Percentiles rank a stretch among this genome's conserved stretches.
These are phyloP conservation scores for Haemorhous mexicanus DNA, from an alignment of 2,113 vertebrate species.

Conservation along the genomic window DNA sequence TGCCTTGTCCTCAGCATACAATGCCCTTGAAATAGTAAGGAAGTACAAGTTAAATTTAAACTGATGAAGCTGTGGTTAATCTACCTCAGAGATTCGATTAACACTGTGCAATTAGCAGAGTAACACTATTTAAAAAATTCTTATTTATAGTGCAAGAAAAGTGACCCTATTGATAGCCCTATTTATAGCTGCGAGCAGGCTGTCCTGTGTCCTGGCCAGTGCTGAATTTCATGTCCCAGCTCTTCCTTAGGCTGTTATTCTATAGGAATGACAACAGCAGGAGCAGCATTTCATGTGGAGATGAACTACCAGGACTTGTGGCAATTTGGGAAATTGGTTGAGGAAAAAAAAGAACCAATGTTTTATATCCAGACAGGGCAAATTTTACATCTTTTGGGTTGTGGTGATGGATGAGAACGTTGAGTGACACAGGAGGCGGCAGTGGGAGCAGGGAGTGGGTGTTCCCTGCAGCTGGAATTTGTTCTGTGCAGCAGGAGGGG, in stretches of 20 bases:
- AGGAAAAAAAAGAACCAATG: background rate
- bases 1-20: background rate
- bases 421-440: background rate
- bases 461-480: background rate
- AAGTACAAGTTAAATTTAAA: slow-evolving; percentile 32
- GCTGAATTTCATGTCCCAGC: background rate
- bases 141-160: slow-evolving; percentile 39
- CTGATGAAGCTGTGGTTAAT: background rate
- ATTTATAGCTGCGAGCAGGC: background rate
- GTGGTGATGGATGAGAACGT: accelerated
- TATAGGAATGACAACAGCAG: background rate
- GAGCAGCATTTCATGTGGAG: background rate
- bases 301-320: background rate
- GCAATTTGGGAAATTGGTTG: background rate
- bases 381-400: background rate
- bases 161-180: background rate
- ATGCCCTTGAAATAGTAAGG: slow-evolving; percentile 25
- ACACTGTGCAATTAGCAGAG: slow-evolving; percentile 11
- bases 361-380: background rate
- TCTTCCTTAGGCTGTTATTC: background rate
- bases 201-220: background rate
- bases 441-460: background rate
- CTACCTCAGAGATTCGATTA: background rate
- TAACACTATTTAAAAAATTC: background rate
- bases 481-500: background rate